Evolutionary conservation across 2,113 vertebrate species (phyloP), one percentile per base, ranked within the genome.

Genomic region (Ctenodactylus gundi): DNA sequence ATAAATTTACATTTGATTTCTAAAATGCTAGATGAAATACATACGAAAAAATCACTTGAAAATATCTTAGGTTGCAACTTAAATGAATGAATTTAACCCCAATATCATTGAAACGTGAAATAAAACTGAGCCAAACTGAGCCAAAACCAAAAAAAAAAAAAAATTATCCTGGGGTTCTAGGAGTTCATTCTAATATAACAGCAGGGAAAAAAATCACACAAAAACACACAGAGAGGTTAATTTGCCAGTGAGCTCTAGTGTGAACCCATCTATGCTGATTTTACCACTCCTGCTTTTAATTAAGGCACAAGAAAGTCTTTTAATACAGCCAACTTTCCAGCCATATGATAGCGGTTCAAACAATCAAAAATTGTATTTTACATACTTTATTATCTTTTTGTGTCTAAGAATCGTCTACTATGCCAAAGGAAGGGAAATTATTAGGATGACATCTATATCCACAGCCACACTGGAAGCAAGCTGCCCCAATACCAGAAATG

Each of bases 111-210:
- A 81, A 70, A 46, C 7, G 4, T 94, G 41, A 95, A 91, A 81
- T 67, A 39, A 95, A 89, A 91, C 73, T 57, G 31, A 94, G 25
- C 10, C 91, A 75, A 88, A 91, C 73, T 57, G 31, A 94, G 25
- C 10, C 91, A 75, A 88, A n/a, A n/a, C n/a, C n/a, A n/a, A 88
- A 68, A 67, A 92, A 94, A 96, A 90, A 23, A 62, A 84, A 94
- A 96, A 86, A 15, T 91, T 67, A 70, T 8, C 67, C 62, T 91
- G 39, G 29, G 8, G 21, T 91, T 96, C 41, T 34, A 76, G 92
- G 53, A 75, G 15, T 85, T 41, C 75, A 51, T 60, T 90, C 57
- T 31, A 55, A 57, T 46, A 58, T 20, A 27, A 67, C 21, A 94
- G 84, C 88, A 11, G 34, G 92, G 62, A 82, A 88, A 55, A 81